Conservation (phyloP, 35 echinoderm and acorn worm species). For the Hemicentrotus pulcherrimus region DNA sequence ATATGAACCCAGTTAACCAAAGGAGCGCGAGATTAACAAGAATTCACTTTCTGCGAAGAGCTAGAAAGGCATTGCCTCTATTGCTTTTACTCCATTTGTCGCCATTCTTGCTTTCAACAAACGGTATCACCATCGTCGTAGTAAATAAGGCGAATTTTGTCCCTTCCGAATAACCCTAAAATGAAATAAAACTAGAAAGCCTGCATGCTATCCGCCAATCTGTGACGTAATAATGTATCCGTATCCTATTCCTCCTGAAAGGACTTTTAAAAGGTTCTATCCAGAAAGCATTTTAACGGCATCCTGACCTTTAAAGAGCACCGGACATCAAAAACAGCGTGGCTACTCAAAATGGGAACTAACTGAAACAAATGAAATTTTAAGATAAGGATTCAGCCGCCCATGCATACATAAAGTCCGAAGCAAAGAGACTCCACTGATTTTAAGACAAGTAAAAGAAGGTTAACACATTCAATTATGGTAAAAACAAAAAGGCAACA, state of each 20-base stretch:
- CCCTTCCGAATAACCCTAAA: not conserved
- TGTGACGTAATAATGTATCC: constrained; percentile 11
- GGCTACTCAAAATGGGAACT: not conserved
- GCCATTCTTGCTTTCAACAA: no score
- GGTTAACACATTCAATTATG: not conserved
- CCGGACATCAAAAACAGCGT: not conserved
- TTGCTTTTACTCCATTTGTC: no score
- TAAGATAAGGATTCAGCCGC: not conserved
- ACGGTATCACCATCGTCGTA: no score
- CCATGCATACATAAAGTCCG: not conserved
- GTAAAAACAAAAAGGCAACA: no score
- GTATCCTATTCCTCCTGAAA: not conserved
- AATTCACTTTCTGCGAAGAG: no score
- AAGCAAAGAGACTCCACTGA: not conserved
- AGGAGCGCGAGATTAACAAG: no score
- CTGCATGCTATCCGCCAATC: not conserved
- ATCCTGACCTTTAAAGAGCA: not conserved
- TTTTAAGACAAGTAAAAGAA: not conserved
- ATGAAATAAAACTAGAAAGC: not conserved
- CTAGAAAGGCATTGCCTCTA: no score
- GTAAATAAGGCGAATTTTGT: not conserved
- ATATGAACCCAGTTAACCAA: no score
- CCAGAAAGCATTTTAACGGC: not conserved
- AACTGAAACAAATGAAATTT: not conserved
- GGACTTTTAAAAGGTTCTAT: not conserved